A percentile compares a stretch with the other conserved stretches of the same genome.
These are phyloP conservation scores for Aegotheles bennettii DNA, from an alignment of 2,113 vertebrate genomes.

Conservation along the genomic window DNA sequence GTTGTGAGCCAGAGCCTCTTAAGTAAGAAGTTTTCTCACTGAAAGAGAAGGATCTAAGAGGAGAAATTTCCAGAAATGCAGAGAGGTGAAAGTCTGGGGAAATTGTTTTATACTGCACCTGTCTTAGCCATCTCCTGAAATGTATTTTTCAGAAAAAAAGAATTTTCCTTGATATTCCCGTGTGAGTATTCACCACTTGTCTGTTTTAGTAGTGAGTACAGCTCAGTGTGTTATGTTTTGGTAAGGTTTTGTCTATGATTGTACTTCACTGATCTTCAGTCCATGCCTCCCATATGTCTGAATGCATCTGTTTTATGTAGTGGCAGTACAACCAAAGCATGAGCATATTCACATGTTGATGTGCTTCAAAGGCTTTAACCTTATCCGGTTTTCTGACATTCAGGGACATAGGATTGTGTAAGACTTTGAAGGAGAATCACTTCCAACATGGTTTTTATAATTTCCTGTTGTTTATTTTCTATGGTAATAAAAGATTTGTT, in stretches of 20 bases:
- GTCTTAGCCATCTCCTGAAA: background rate
- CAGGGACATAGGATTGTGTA: background rate
- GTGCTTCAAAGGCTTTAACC: constrained; percentile 12
- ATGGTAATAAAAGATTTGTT: background rate
- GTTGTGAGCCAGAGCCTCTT: background rate
- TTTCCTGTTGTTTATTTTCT: background rate
- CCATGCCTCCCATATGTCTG: background rate
- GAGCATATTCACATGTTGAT: background rate
- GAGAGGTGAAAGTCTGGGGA: background rate
- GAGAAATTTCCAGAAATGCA: background rate
- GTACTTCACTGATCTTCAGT: background rate
- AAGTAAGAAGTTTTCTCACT: background rate
- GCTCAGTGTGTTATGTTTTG: background rate
- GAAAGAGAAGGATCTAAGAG: background rate
- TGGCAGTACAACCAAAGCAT: background rate
- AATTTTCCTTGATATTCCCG: background rate
- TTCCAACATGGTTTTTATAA: background rate
- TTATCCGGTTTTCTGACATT: background rate
- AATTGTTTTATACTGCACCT: background rate
- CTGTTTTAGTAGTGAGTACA: background rate
- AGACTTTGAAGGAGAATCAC: background rate
- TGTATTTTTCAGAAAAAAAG: background rate
- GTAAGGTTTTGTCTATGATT: background rate
- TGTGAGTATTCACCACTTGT: background rate
- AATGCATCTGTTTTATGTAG: constrained; percentile 22